Evolutionary conservation across 2,113 vertebrate species (phyloP), one percentile per base, ranked within the genome.

Genomic region (Psettodes erumei): DNA sequence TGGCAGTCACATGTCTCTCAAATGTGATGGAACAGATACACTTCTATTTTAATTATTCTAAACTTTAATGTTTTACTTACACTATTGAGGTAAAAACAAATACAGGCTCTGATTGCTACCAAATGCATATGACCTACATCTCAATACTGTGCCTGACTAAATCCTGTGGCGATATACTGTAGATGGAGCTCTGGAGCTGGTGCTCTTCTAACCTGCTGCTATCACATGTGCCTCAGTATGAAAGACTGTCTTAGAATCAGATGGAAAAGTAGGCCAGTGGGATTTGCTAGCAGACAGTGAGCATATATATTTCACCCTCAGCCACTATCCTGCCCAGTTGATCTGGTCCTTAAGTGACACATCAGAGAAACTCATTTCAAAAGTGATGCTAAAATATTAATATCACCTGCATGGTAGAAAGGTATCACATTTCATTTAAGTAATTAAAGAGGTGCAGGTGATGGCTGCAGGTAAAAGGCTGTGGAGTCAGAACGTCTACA

Each of bases 311-410:
- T 80, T 77, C 79, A 74, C 30, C 32, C 37, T 28, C 51, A 47
- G 35, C 13, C 35, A 66, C 73, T 62, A 72, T 70, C 60, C 2
- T 35, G 48, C 43, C 28, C 51, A 86, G 81, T 65, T n/a, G 77
- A 85, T 88, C 71, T 59, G 60, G 50, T 33, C 32, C 33, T 71
- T 23, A 8, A 18, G 62, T 71, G 83, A 87, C 79, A 58, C 51
- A 10, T 8, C 64, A 54, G 75, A 71, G 72, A 76, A 70, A 68
- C 86, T 84, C 66, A 80, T 83, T 81, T 77, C 75, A 82, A 73
- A 83, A 88, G 85, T 70, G 79, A 80, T 62, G 59, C 62, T 91
- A 82, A 93, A 93, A 91, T 91, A 93, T 92, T 93, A 81, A 89
- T 53, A 56, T 18, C 12, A 30, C 53, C 76, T 19, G 42, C 15